Conservation (phyloP, 1,140 invertebrate species). For the Anoplophora glabripennis region DNA sequence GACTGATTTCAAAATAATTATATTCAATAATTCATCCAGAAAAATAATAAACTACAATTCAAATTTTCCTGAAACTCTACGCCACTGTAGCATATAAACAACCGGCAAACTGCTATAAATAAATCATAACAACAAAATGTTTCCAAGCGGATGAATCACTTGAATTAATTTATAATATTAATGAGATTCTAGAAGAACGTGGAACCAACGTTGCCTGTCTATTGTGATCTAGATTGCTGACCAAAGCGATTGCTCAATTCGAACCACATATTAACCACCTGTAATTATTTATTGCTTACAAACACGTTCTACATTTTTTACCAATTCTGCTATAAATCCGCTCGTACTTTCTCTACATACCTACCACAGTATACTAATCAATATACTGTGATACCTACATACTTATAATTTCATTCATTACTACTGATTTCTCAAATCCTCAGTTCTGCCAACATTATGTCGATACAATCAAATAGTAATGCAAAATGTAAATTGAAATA, state of each 20-base stretch:
- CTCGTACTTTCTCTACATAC: too few species aligned
- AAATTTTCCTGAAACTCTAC: neutral
- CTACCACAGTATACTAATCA: too few species aligned
- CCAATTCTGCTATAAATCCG: neutral
- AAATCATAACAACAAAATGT: conserved; percentile 9
- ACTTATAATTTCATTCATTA: too few species aligned
- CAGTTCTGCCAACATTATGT: too few species aligned
- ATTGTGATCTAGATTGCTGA: too few species aligned
- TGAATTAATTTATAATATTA: conserved; percentile 16
- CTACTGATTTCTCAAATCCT: too few species aligned
- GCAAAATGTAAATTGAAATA: too few species aligned
- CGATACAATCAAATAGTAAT: too few species aligned
- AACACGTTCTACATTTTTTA: neutral
- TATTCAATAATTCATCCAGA: too few species aligned
- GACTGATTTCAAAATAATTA: too few species aligned
- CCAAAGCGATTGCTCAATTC: conserved; percentile 4
- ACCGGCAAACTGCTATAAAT: conserved; percentile 4
- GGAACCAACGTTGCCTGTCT: conserved; percentile 1
- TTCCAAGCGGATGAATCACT: conserved; percentile 13
- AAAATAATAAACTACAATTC: too few species aligned
- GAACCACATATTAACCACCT: conserved; percentile 11
- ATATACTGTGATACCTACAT: too few species aligned
- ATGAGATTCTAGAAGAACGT: conserved; percentile 14
- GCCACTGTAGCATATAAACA: conserved; percentile 5
- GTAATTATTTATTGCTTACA: conserved; percentile 14